Base-by-base conservation (phyloP, 2,888 invertebrate genomes). In the Cistogaster globosa region DNA sequence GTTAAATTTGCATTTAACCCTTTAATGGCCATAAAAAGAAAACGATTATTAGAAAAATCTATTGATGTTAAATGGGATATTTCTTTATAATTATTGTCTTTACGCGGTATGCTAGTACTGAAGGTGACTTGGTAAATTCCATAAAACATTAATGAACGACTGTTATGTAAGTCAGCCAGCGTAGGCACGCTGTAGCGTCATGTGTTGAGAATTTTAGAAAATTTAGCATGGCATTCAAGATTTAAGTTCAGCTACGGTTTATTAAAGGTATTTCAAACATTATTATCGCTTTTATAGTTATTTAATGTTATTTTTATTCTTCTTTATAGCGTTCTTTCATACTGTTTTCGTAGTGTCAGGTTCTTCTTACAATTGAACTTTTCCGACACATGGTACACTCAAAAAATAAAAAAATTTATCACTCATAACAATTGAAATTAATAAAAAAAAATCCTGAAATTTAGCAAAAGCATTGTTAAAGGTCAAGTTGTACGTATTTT, bases 231-330 rank as follows among this genome's bases (percentile, higher is more conserved):
- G 32, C 68, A 74, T 81, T 48, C 69, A 60, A 71, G 45, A 63
- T 63, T 32, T 77, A 74, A 69, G 36, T 84, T 81, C 68, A 53
- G 62, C 68, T 77, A 68, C 53, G 80, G 76, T 68, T 77, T 68
- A 65, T 58, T 77, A 32, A 80, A 76, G 63, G 45, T 77, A 87
- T 87, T 68, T 78, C 77, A 75, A 83, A 86, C 38, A 83, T 74
- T 82, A 83, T 86, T 87, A 87, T 83, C 87, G 83, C 87, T 84
- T 86, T 83, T 86, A 87, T 86, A 86, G 82, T 60, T 71, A 71
- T 81, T 87, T 86, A 79, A 83, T 79, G 74, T 78, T 68, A 1
- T 42, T 42, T 42, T 42, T 42, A 12, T 77, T 75, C 20, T 26
- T 26, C 86, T 84, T 88, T 86, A 72, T 75, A 32, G 48, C 82